Evolutionary conservation across 2,797 vertebrate species (phyloP), one percentile per base, ranked within the genome.

Genomic region (Sebastes trivittatus): DNA sequence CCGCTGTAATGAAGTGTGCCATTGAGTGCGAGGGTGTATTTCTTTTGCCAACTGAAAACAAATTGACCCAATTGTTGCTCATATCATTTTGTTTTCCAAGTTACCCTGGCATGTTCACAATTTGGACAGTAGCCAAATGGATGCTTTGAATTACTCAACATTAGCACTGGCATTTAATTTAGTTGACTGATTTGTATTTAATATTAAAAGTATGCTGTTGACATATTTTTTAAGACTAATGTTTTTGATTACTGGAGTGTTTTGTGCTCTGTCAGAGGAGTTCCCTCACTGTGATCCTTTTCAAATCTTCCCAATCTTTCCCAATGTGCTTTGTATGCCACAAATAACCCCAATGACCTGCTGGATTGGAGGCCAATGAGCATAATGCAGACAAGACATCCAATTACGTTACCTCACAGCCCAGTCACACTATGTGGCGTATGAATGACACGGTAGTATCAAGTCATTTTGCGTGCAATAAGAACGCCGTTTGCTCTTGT

Each of bases 21-120:
- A 27, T 20, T 72, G 54, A 81, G 55, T 70, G n/a, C 29, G 65
- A 58, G 66, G 20, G 66, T 20, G 6, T 13, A 29, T 49, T 63
- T 55, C 7, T 56, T 70, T 56, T 73, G 82, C 76, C 68, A 87
- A 54, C n/a, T 71, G 49, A 86, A 77, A 78, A 87, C 11, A 83
- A 83, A 77, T 18, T 77, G 62, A 79, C 63, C 66, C 29, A 67
- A 69, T 81, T 85, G 34, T 76, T 80, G 27, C 30, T 66, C 25
- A 49, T 32, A 65, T 77, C 22, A 56, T 82, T 81, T 75, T 73
- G 46, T 78, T 82, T 67, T 38, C 54, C 20, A 34, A 77, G 38
- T 59, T 27, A 23, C 9, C 30, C 66, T 82, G 73, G 78, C 68
- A 11, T 80, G 34, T 84, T 80, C 25, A 13, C 27, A 36, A 32